Evolutionary conservation across 2,113 vertebrate genomes (phyloP), one percentile per base, ranked within the genome.

Genomic region (Amazona vittata): DNA sequence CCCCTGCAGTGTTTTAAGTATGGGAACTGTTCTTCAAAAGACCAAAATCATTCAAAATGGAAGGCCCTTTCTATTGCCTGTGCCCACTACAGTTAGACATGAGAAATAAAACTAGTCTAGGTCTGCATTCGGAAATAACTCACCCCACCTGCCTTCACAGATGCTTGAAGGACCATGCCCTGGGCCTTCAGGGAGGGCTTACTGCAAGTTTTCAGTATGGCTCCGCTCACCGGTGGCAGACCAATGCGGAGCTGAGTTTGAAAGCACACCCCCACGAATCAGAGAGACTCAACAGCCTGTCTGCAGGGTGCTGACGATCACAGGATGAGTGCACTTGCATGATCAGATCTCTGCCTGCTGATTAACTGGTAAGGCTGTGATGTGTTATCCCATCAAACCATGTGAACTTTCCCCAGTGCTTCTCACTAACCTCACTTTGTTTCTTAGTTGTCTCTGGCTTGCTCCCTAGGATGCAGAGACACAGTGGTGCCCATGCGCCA

Each of bases 401-500:
- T 4, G 25, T 28, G 71, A 2, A 43, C 29, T 57, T 94, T 64
- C n/a, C 33, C 44, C 50, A 64, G 5, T 0, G 2, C 49, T 78
- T 57, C 43, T 67, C 17, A 16, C 25, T 52, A 37, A 31, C 33
- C 41, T 80, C 35, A 29, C 19, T 59, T 75, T 1, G 3, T 81
- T 85, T 71, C 37, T 65, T 31, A 15, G 5, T 4, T 24, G 3
- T 37, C 43, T 39, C 26, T 44, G 39, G 4, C 2, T 41, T 90
- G 6, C 18, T 46, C 11, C 9, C 35, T 9, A 5, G 53, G 68
- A 76, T 21, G 13, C 28, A 12, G 35, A 73, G 57, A 73, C 22
- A 39, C 21, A 55, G 43, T 0, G 0, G 19, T n/a, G n/a, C 11
- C 59, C 0, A 0, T 43, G 62, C n/a, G 10, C 50, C 20, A 3